phyloP scores from a whole-genome alignment of 2,888 invertebrate genomes.

The Deladenus siricidicola region DNA sequence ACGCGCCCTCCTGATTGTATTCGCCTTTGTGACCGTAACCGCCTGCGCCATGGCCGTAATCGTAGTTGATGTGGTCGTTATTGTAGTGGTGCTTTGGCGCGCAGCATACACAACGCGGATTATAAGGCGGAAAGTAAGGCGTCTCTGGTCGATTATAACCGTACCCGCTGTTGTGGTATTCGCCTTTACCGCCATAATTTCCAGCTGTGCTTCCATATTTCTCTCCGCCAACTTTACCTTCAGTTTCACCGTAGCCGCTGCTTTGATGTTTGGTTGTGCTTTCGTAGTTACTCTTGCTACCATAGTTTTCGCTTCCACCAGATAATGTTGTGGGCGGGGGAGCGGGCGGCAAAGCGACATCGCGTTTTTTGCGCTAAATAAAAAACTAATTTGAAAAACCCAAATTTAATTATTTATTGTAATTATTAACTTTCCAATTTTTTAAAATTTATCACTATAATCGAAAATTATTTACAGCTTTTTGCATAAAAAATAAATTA shows the following conservation, averaged over 20 bases:
- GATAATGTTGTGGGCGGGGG: not conserved
- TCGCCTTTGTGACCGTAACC: not conserved
- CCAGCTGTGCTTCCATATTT: too few relatives aligned
- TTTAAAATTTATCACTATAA: too few relatives aligned
- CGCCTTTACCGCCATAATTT: not conserved
- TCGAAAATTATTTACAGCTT: too few relatives aligned
- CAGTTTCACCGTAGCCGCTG: not conserved
- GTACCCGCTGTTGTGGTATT: not conserved
- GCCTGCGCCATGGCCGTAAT: not conserved
- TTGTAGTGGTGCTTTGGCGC: constrained; percentile 15
- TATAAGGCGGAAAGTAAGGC: constrained; percentile 5
- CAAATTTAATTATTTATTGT: not conserved
- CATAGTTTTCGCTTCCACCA: too few relatives aligned
- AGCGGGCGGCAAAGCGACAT: constrained; percentile 2
- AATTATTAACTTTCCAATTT: not conserved
- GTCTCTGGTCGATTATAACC: not conserved
- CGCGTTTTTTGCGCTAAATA: constrained; percentile 11
- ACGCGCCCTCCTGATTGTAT: not conserved
- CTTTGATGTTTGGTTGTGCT: not conserved
- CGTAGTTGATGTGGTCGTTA: not conserved
- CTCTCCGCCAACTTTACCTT: too few relatives aligned
- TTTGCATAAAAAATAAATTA: not conserved
- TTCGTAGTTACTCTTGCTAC: too few relatives aligned
- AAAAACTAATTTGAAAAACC: too few relatives aligned
- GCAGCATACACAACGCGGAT: constrained; percentile 23